These are phyloP conservation scores for Sycophila sp. DNA, from an alignment of 1,140 invertebrate genomes.

Conservation along the genomic window DNA sequence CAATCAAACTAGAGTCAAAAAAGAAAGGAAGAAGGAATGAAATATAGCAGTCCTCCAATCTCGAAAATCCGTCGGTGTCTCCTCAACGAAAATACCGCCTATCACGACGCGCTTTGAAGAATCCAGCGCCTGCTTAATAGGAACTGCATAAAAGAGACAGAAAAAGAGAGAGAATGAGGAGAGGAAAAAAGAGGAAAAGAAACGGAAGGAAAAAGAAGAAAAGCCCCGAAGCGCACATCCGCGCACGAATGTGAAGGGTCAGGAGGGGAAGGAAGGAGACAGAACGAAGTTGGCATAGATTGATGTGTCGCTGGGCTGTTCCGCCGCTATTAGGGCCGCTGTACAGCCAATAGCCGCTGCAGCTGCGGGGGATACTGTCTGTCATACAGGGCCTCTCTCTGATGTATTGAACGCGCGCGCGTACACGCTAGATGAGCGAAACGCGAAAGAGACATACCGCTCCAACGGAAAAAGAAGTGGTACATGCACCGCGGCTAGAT, in stretches of 20 bases:
- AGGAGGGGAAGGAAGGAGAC: background rate
- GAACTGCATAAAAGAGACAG: background rate
- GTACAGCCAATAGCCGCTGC: constrained; percentile 41
- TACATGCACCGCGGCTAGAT: too few relatives aligned
- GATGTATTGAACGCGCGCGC: constrained; percentile 52
- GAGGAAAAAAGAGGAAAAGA: background rate
- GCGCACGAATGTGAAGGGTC: background rate
- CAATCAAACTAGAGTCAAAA: too few relatives aligned
- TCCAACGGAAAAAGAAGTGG: background rate
- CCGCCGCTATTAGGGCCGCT: constrained; percentile 39
- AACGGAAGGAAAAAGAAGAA: background rate
- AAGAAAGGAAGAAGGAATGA: too few relatives aligned
- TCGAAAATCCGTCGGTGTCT: too few relatives aligned
- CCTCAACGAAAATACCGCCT: too few relatives aligned
- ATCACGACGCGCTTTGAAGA: background rate
- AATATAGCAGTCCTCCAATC: too few relatives aligned
- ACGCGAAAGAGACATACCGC: too few relatives aligned
- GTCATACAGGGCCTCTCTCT: constrained; percentile 46
- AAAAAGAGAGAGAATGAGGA: background rate
- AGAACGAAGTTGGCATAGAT: constrained; percentile 47
- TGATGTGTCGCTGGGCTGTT: constrained; percentile 50
- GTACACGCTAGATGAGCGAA: too few relatives aligned
- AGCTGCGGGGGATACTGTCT: constrained; percentile 29
- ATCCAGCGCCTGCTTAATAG: background rate
- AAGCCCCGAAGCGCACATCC: background rate